Base-by-base conservation (phyloP, 2,113 vertebrate genomes). In the Coturnix japonica region DNA sequence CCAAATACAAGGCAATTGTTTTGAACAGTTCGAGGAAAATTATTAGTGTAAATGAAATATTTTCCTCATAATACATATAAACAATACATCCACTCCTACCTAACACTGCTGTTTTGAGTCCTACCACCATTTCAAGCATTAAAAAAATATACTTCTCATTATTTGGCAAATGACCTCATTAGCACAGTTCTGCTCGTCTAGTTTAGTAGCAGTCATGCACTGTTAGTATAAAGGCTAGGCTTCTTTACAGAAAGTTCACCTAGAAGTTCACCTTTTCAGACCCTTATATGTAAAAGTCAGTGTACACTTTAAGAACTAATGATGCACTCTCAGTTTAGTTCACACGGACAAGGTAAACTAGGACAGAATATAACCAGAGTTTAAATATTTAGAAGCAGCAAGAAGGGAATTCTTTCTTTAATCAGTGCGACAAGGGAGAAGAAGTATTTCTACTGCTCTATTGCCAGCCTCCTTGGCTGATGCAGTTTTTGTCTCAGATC, bases 1-100 rank as follows among this genome's bases (percentile, higher is more conserved):
- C 61, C 88, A 86, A 80, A 83, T 11, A 69, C 11, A 73, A 66
- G 63, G 78, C 49, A 75, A 86, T 80, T 75, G 39, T 93, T 92
- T 72, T 59, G 41, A 93, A 91, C 13, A 66, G 33, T 31, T 89
- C 57, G 69, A 35, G 25, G 28, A 91, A 91, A 78, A 72, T 19
- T 3, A 67, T 49, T 33, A 37, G 44, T 28, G 46, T 19, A 63
- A 91, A 65, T 19, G 35, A 91, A 93, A 81, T 15, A 69, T 77
- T 56, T 92, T 76, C 75, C 22, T 81, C 35, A 11, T 15, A 79
- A 73, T 35, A 47, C 6, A 35, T 20, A 43, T 43, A 51, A 90
- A 66, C 35, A 80, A 46, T 20, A 41, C 5, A 26, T 46, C 33
- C 53, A 56, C 51, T n/a, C 13, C 19, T 53, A 53, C 21, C 22